Evolutionary conservation across 1,140 invertebrate species (phyloP).

Genomic region (Pentalonia nigronervosa): DNA sequence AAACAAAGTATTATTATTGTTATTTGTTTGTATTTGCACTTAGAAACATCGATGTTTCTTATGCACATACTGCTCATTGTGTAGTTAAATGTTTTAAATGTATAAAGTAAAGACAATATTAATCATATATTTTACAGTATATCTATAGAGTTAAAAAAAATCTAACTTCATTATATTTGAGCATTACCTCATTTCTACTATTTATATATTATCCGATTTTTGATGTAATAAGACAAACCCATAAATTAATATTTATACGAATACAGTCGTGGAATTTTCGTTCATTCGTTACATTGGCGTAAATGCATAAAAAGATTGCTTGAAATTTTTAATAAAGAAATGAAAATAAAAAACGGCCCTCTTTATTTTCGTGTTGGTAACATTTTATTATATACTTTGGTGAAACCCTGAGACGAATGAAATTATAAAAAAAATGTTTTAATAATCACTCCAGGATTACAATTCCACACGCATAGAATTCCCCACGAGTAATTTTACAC

Average conservation of each 20-base stretch:
- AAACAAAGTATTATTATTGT: background rate
- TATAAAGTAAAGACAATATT: background rate
- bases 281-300: background rate
- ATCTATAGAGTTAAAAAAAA: background rate
- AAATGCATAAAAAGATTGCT: background rate
- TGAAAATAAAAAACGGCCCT: background rate
- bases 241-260: background rate
- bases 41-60: background rate
- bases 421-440: background rate
- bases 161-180: background rate
- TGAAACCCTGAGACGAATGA: background rate
- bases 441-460: background rate
- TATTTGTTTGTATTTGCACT: background rate
- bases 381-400: too few relatives aligned
- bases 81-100: background rate
- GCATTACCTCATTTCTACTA: background rate
- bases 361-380: background rate
- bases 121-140: background rate
- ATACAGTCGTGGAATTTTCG: background rate
- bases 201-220: background rate
- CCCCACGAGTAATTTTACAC: slow-evolving; percentile 16
- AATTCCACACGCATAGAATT: slow-evolving; percentile 10
- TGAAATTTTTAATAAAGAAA: background rate
- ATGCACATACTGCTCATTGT: background rate
- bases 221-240: background rate